Evolutionary conservation across 2,797 vertebrate genomes (phyloP), one percentile per base, ranked within the genome.

Genomic region (Darevskia mixta): DNA sequence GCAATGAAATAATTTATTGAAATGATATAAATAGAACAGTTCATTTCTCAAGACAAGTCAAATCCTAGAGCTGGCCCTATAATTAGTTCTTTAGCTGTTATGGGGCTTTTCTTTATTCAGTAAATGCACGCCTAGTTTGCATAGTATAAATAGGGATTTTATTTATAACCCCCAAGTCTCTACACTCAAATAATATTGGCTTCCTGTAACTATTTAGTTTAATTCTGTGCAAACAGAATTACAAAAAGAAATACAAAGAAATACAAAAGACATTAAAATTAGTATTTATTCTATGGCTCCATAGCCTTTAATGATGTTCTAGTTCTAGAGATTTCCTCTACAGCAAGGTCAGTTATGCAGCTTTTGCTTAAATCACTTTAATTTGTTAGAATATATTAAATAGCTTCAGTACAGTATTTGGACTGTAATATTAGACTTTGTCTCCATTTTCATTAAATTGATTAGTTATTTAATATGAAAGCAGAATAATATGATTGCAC

Each of bases 331-430:
- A 61, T 23, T 84, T 83, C 73, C 11, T 73, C 38, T 72, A 64
- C 29, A 79, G 11, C 81, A 43, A 4, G 1, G 45, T 87, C 82
- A 89, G 58, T 4, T 64, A 15, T 84, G 75, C 86, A 88, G 41
- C 18, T 87, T 76, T 87, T 92, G 85, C 64, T 92, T 89, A 73
- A 93, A 91, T n/a, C 80, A 5, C 8, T 92, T 77, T 82, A 89
- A 89, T 90, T 94, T 85, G 61, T 90, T 90, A 79, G 86, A 75
- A 80, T 61, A 45, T 86, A 76, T 83, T 78, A 92, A 92, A 88
- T 77, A 83, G 88, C 25, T 82, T 0, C 69, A 90, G 64, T 75
- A 55, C 25, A 89, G 75, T 69, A 58, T 91, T 77, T 88, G 41
- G 2, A 23, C 43, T 78, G n/a, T 41, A 73, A 85, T 9, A 17